Evolutionary conservation across 1,140 invertebrate species (phyloP), one percentile per base, ranked within the genome.

Genomic region (Saccostrea cuccullata): DNA sequence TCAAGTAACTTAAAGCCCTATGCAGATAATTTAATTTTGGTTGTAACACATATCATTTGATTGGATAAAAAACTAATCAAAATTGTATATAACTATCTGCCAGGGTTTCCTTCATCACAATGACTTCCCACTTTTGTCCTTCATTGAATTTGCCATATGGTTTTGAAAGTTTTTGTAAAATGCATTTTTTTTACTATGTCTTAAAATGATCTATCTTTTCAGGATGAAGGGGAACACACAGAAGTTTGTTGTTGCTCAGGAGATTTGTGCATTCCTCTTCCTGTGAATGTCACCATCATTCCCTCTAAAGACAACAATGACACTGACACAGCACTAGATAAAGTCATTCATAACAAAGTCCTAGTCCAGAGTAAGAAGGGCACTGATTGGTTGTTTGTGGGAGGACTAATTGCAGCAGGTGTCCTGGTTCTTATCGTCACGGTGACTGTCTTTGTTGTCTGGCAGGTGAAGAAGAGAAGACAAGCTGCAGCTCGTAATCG

Each of bases 361-460:
- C 2, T 4, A 77, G 30, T 77, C 13, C 2, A 8, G 12, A 36
- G 26, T 26, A 77, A 77, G 26, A 15, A 12, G 5, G 26, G 26
- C 70, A 77, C 70, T 30, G 70, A 77, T 36, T 77, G 70, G 70
- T 17, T 77, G 70, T 77, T 77, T 77, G 70, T 77, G 12, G 70
- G 70, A 36, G 70, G 70, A 26, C 23, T 77, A 13, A 30, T 77
- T 12, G 23, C 70, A 77, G 70, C 70, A 77, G 70, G 70, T 36
- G 70, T 36, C 4, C 9, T 77, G 11, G 70, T 77, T 77, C 70
- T 77, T 77, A 26, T 77, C 15, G 70, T 77, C 26, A 30, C 26
- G 30, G 70, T 26, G 70, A 36, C 23, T 26, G 70, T 77, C 26
- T 23, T 77, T 3, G 30, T 36, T 15, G 26, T 77, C 11, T 77